Percentiles rank a stretch among this genome's conserved stretches.
phyloP scores from a whole-genome alignment of 2,113 vertebrate species.

The Eudyptes chrysolophus region DNA sequence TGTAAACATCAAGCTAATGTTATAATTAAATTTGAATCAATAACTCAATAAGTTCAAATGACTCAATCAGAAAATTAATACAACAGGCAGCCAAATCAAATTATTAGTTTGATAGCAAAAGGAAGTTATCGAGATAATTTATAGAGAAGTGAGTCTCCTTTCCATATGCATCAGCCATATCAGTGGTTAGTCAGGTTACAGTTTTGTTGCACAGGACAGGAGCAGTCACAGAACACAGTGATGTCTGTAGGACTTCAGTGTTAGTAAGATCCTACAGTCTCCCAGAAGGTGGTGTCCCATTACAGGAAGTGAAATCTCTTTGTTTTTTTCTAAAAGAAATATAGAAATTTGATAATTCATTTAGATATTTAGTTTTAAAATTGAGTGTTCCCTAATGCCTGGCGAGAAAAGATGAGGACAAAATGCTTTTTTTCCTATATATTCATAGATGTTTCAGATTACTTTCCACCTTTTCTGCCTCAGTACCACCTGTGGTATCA shows the following conservation, averaged over 20 bases:
- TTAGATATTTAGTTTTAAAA: background rate
- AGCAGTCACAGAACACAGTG: background rate
- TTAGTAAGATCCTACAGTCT: background rate
- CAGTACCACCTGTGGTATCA: background rate
- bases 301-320: background rate
- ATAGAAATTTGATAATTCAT: background rate
- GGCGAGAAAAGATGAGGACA: background rate
- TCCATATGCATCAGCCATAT: background rate
- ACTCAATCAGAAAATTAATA: background rate
- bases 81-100: background rate
- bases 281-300: background rate
- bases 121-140: background rate
- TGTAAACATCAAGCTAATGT: background rate
- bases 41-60: conserved; percentile 1
- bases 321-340: background rate
- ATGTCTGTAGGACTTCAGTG: background rate
- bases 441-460: background rate
- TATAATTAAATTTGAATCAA: conserved; percentile 37
- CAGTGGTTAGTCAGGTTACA: background rate
- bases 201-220: background rate
- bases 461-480: background rate
- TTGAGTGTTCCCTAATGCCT: background rate
- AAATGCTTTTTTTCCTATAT: rapidly evolving
- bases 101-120: conserved; percentile 15
- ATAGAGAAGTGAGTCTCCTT: background rate